Evolutionary conservation across 2,888 invertebrate genomes (phyloP).

Genomic region (Myopa testacea): DNA sequence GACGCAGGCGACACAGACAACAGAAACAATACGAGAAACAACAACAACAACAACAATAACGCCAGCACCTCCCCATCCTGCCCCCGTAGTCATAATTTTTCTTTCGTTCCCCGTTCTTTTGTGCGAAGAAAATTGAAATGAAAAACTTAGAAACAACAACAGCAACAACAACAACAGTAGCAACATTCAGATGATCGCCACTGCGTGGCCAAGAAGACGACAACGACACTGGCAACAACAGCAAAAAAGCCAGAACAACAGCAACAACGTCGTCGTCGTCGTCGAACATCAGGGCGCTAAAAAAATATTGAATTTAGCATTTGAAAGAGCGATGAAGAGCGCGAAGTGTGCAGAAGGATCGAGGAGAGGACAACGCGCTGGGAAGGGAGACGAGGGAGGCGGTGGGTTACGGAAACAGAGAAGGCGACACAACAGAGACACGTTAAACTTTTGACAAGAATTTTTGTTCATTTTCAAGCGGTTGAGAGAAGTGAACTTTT

Average conservation of each 20-base stretch:
- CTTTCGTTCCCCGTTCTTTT: neutral
- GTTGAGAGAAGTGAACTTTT: too few relatives aligned
- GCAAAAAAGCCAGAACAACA: conserved; percentile 8
- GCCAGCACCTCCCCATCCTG: neutral
- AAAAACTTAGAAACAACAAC: neutral
- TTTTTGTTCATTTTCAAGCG: too few relatives aligned
- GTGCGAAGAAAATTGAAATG: neutral
- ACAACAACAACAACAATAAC: conserved; percentile 24
- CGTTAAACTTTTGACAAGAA: too few relatives aligned
- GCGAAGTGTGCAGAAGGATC: neutral
- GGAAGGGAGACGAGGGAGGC: too few relatives aligned
- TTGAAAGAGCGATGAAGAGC: neutral
- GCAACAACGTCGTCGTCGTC: conserved; percentile 13
- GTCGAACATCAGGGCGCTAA: conserved; percentile 23
- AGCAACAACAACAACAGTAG: conserved; percentile 1
- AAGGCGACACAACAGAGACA: too few relatives aligned
- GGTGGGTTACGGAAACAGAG: too few relatives aligned
- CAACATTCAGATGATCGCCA: too few relatives aligned
- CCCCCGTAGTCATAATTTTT: neutral
- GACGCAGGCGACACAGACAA: conserved; percentile 30
- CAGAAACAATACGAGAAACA: conserved; percentile 17
- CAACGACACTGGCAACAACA: conserved; percentile 20
- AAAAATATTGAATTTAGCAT: conserved; percentile 13
- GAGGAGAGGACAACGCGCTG: too few relatives aligned
- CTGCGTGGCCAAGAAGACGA: conserved; percentile 5